Conservation (phyloP, 2,113 vertebrate species). For the Oreochromis aureus region DNA sequence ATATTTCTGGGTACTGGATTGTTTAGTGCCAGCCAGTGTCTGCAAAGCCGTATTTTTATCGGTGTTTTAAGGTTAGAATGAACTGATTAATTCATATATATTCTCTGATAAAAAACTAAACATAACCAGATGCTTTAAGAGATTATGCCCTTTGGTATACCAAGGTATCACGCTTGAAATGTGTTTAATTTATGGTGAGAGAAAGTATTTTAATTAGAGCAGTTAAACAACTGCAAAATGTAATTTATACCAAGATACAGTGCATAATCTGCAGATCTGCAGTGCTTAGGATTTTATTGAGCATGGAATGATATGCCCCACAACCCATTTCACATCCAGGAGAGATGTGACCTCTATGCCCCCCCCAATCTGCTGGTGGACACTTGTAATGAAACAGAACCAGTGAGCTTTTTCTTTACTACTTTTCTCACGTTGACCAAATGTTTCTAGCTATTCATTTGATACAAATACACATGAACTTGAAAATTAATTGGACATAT, state of each 20-base stretch:
- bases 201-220: neutral
- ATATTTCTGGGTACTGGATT: neutral
- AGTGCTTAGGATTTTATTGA: neutral
- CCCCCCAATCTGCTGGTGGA: neutral
- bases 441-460: neutral
- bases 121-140: neutral
- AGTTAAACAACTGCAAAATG: neutral
- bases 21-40: neutral
- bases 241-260: neutral
- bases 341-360: neutral
- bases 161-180: neutral
- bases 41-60: neutral
- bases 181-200: neutral
- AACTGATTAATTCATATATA: neutral
- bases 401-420: neutral
- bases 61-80: neutral
- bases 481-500: neutral
- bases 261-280: constrained; percentile 3
- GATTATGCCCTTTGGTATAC: neutral
- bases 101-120: neutral
- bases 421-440: neutral
- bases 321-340: neutral
- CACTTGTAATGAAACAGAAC: neutral
- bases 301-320: neutral
- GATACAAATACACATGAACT: neutral